A percentile compares a stretch with the other conserved stretches of the same genome.
Conservation (phyloP, 2,113 vertebrate genomes). For the Ochotona curzoniae region DNA sequence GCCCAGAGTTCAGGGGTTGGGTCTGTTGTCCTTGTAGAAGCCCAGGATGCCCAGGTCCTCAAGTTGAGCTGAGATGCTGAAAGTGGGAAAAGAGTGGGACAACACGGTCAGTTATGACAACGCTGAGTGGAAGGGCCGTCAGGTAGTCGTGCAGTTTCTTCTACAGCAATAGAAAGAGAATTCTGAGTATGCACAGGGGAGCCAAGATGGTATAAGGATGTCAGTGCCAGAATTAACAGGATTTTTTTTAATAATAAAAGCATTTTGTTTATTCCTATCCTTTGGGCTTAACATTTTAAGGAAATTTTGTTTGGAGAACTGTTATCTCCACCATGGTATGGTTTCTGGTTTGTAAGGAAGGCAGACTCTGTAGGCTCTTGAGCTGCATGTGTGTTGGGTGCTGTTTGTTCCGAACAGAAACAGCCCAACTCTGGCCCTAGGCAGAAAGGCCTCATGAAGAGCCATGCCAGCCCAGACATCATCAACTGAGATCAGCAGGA, state of each 20-base stretch:
- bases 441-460: not conserved
- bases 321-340: not conserved
- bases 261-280: not conserved
- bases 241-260: not conserved
- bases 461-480: not conserved
- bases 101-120: not conserved
- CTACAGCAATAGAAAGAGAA: not conserved
- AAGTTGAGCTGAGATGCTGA: not conserved
- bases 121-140: not conserved
- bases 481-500: not conserved
- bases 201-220: not conserved
- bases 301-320: not conserved
- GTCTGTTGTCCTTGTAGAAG: not conserved
- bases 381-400: too few relatives aligned
- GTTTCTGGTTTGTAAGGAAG: not conserved
- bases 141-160: not conserved
- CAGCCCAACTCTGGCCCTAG: accelerated
- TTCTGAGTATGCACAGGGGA: not conserved
- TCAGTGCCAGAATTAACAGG: not conserved
- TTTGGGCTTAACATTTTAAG: constrained; percentile 20
- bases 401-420: not conserved
- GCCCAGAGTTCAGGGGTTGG: not conserved
- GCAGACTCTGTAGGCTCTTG: not conserved
- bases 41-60: not conserved
- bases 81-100: not conserved